These are phyloP conservation scores for Cordylochernes scorpioides DNA, from an alignment of 2,888 invertebrate species.

Conservation along the genomic window DNA sequence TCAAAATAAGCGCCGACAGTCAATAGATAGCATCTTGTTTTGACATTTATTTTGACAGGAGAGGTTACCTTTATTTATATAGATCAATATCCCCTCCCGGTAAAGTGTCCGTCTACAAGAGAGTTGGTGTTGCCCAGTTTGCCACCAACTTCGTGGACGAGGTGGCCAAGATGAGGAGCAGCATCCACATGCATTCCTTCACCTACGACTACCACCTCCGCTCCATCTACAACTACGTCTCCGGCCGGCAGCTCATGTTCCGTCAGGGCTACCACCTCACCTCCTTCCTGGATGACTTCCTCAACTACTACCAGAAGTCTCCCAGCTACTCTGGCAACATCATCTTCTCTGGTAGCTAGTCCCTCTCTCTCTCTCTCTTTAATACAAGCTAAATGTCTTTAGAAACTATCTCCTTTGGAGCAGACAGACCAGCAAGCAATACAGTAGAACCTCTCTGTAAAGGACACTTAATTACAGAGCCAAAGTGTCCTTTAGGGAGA, in stretches of 20 bases:
- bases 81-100: too few species aligned
- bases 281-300: conserved; percentile 44
- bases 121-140: conserved; percentile 25
- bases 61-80: too few species aligned
- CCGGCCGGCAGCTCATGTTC: conserved; percentile 28
- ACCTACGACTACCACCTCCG: conserved; percentile 47
- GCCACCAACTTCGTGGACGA: conserved; percentile 33
- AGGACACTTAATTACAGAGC: too few species aligned
- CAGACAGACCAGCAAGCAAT: too few species aligned
- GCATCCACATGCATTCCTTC: conserved; percentile 47
- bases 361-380: too few species aligned
- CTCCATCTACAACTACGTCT: conserved; percentile 36
- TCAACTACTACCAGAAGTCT: conserved; percentile 44
- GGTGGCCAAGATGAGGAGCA: conserved; percentile 38
- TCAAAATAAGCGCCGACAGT: too few species aligned
- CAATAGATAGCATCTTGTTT: too few species aligned
- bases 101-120: conserved; percentile 2
- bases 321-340: conserved; percentile 47
- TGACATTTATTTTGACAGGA: too few species aligned
- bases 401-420: conserved; percentile 1
- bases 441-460: too few species aligned
- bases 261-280: conserved; percentile 39
- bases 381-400: not conserved
- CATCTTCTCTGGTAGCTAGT: conserved; percentile 34
- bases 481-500: too few species aligned